Conservation (phyloP, 2,888 invertebrate species). For the Vanessa cardui region DNA sequence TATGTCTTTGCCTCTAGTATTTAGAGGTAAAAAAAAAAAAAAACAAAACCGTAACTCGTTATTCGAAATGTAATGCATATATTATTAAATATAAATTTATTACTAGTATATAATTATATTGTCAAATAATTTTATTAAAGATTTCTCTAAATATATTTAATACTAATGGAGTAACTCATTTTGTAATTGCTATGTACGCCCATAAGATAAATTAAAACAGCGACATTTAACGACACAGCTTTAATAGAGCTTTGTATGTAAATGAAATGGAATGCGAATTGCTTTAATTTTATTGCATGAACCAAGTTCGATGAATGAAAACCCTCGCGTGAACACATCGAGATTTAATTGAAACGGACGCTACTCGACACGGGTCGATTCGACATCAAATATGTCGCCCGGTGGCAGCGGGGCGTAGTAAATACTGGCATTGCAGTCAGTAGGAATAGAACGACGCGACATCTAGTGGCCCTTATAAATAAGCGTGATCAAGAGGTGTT, state of each 20-base stretch:
- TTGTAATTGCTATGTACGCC: too few relatives aligned
- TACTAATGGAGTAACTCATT: not conserved
- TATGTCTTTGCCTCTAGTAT: too few relatives aligned
- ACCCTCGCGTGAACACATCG: conserved; percentile 59
- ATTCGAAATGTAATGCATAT: too few relatives aligned
- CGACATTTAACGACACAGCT: not conserved
- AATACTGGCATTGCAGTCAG: conserved; percentile 65
- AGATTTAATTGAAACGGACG: conserved; percentile 75
- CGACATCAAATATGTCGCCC: conserved; percentile 47
- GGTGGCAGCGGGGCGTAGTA: conserved; percentile 49
- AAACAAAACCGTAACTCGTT: too few relatives aligned
- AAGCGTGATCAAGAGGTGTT: conserved; percentile 29
- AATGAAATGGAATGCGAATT: conserved; percentile 42
- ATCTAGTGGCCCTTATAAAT: conserved; percentile 56
- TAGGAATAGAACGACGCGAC: conserved; percentile 65
- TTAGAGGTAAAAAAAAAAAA: too few relatives aligned
- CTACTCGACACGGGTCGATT: conserved; percentile 46
- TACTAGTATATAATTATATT: too few relatives aligned
- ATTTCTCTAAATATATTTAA: not conserved
- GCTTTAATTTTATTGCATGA: conserved; percentile 45
- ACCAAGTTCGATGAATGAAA: conserved; percentile 58
- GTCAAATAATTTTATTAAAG: too few relatives aligned
- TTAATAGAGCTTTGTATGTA: conserved; percentile 3
- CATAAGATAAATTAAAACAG: not conserved
- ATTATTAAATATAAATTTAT: too few relatives aligned